These are phyloP conservation scores for Synodontis membranacea DNA, from an alignment of 2,113 vertebrate species.

Conservation along the genomic window DNA sequence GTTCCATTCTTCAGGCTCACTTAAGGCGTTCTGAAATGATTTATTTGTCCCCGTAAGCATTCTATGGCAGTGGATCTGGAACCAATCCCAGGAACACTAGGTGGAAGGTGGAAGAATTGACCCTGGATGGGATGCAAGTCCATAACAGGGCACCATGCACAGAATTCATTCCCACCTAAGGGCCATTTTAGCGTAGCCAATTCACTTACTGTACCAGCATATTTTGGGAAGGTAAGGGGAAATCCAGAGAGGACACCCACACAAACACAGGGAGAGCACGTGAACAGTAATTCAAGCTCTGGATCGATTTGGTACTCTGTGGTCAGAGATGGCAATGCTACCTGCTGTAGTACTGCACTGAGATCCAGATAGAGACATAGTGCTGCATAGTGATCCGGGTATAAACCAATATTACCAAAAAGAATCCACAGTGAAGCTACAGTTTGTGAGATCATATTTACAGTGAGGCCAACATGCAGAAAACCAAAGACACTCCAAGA, in stretches of 20 bases:
- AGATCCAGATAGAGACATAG: not conserved
- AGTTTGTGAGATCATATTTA: not conserved
- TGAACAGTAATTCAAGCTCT: not conserved
- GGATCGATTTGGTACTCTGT: not conserved
- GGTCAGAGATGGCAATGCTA: not conserved
- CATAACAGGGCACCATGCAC: not conserved
- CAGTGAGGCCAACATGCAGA: not conserved
- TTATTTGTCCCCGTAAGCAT: slow-evolving; percentile 2
- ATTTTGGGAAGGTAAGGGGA: too few species aligned
- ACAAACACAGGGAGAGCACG: not conserved
- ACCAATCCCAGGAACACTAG: not conserved
- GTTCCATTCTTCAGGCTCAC: not conserved
- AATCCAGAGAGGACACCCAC: not conserved
- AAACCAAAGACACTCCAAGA: not conserved
- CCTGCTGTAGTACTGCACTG: not conserved
- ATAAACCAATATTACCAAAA: not conserved
- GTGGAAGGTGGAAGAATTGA: not conserved
- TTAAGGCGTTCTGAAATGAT: slow-evolving; percentile 16
- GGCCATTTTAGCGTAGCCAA: not conserved
- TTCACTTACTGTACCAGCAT: not conserved
- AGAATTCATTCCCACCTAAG: not conserved
- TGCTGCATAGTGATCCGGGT: not conserved
- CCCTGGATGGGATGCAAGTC: not conserved
- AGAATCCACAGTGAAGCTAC: not conserved
- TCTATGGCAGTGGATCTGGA: not conserved